Base-by-base conservation (phyloP, 2,888 invertebrate species). In the Steromphala cineraria region DNA sequence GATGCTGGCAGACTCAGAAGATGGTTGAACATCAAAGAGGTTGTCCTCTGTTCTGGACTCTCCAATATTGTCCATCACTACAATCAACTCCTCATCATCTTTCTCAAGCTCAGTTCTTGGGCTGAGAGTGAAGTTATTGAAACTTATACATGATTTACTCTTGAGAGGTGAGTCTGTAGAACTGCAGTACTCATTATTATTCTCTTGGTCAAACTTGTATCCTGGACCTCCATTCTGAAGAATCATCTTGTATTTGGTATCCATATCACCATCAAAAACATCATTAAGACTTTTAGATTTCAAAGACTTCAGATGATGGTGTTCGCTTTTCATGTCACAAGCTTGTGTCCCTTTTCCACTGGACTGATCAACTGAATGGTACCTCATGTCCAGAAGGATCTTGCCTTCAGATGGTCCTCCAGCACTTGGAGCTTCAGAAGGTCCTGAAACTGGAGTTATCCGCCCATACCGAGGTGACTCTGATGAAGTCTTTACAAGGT, bases 61-160 rank as follows among this genome's bases (percentile, higher is more conserved):
- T 8, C 71, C 71, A 71, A 71, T 71, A n/a, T 31, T 17, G 71
- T 71, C 71, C 71, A 71, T 71, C 10, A 36, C n/a, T 17, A 71
- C 31, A 31, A 36, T 36, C 15, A 71, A 13, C 7, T 19, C 36
- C 19, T 71, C 31, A 0, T 36, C 71, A 0, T 71, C 36, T 2
- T 28, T 31, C 15, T 46, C 46, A 46, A 46, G 10, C 46, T 40
- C 31, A 40, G 40, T 17, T 36, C 40, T 71, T 0, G 71, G 40
- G 19, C 71, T 40, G 17, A 71, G 71, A 31, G 40, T 71, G 36
- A 71, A 71, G 19, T 71, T 71, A 36, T 71, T 36, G 36, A 31
- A 31, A 36, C 28, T 71, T n/a, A 31, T 15, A 71, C 36, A 71
- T 10, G 28, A 36, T 40, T 40, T 19, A 71, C 36, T 36, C 19